Base-by-base conservation (phyloP, 2,888 invertebrate genomes). In the Leptopilina syphax region DNA sequence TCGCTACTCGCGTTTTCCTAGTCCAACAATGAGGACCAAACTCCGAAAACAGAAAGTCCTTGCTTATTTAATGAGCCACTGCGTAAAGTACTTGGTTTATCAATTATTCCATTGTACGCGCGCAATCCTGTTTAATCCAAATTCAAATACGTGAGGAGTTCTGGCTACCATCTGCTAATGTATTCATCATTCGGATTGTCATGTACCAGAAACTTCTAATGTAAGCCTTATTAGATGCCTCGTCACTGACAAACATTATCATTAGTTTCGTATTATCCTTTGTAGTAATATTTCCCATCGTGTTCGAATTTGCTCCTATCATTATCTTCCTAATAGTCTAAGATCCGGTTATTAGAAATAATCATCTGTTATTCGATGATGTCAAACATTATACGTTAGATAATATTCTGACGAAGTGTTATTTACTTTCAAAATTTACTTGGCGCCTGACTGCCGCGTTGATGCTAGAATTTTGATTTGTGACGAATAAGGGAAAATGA, bases 21-120 rank as follows among this genome's bases (percentile, higher is more conserved):
- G 50, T 10, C 82, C 86, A 84, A 88, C 84, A 88, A 86, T 85
- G 84, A 84, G 34, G 57, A 83, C 84, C 85, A 82, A 87, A 86
- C 87, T 87, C 84, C 82, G 83, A 85, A 85, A 88, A 85, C 86
- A 83, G 82, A 84, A 85, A 85, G 85, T 84, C 85, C 80, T 85
- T 85, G 86, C 85, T 87, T 88, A 88, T 88, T 88, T 88, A 88
- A 88, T 85, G 88, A 87, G 85, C 87, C 84, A 77, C 79, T 80
- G 82, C 83, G 83, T 86, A 85, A 87, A 87, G 85, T 84, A 87
- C 70, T 73, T 57, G 70, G 85, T 85, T 88, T 86, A 85, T 84
- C 87, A 85, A 88, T 88, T 88, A 87, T 80, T 81, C 80, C 82
- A 86, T 85, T 87, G 86, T 86, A 57, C n/a, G 57, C n/a, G 57